Evolutionary conservation across 1,140 invertebrate genomes (phyloP), one percentile per base, ranked within the genome.

Genomic region (Trachymyrmex cornetzi): DNA sequence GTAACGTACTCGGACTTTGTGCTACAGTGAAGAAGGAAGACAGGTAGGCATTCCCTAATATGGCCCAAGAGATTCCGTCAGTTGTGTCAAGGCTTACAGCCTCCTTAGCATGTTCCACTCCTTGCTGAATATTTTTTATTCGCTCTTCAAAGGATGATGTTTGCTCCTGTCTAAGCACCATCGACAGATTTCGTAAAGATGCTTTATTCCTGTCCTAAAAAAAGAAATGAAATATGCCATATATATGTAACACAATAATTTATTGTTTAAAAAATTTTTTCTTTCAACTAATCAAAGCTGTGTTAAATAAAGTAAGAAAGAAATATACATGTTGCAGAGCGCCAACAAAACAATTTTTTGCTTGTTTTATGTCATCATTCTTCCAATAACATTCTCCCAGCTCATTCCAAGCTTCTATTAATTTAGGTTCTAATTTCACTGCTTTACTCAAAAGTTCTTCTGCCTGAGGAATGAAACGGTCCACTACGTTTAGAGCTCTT

Each of bases 371-470:
- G 93, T 98, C 97, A 91, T 97, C 96, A 94, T 98, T 98, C 94
- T 98, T 98, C 97, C 98, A 98, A 94, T 98, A 98, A 94, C 97
- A 98, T 94, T 98, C 98, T 7, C 98, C 98, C 12, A 99, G 95
- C 93, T 98, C 97, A 93, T 98, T 98, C 98, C 98, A 99, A 6
- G 98, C 98, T 84, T 98, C 97, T 1, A 98, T 96, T 77, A 97
- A 95, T 88, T 97, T 97, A 16, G 98, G 98, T 93, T 98, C 97
- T 22, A 99, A 95, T 95, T 99, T 99, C 1, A 98, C 97, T 66
- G 98, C 97, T 95, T 98, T 98, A 44, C 97, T 97, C 27, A 99
- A 94, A 44, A 96, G 95, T 90, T 98, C 97, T 87, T 97, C 97
- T 0, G 98, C 97, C 91, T 97, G 96, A 48, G 96, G 94, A 90